phyloP scores from a whole-genome alignment of 2,113 vertebrate genomes.

The Lepus timidus region DNA sequence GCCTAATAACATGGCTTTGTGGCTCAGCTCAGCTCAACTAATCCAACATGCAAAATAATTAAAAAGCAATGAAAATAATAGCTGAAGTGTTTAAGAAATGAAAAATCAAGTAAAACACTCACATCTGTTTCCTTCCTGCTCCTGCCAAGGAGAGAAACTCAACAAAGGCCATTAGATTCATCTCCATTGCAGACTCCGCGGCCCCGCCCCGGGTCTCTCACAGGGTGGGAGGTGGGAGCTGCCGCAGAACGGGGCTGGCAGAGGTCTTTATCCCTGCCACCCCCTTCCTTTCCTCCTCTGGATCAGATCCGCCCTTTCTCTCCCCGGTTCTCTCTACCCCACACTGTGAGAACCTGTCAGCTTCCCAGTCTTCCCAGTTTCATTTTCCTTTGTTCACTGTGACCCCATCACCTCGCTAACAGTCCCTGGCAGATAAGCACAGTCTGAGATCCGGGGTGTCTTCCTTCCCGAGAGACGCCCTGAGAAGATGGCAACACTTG shows the following conservation, averaged over 20 bases:
- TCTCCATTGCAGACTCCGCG: background rate
- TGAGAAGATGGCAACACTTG: background rate
- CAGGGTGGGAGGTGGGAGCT: too few relatives aligned
- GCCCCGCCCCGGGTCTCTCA: background rate
- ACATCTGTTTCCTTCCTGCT: too few relatives aligned
- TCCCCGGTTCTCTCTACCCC: background rate
- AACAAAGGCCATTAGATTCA: background rate
- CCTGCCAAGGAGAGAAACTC: background rate
- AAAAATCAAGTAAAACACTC: background rate
- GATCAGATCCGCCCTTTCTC: background rate
- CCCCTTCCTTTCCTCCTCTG: too few relatives aligned
- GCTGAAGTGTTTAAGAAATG: background rate
- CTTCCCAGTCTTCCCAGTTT: background rate
- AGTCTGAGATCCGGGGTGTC: background rate
- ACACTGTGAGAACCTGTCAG: background rate
- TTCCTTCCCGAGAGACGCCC: background rate
- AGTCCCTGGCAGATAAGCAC: background rate
- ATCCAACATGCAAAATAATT: background rate
- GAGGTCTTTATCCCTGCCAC: too few relatives aligned
- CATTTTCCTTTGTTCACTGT: background rate
- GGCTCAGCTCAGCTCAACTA: background rate
- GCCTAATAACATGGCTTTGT: background rate
- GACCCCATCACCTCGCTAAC: background rate
- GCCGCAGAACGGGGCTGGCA: too few relatives aligned
- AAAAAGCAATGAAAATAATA: constrained; percentile 17